Evolutionary conservation across 35 echinoderm and acorn worm species (phyloP), one percentile per base, ranked within the genome.

Genomic region (Stichopus chloronotus): DNA sequence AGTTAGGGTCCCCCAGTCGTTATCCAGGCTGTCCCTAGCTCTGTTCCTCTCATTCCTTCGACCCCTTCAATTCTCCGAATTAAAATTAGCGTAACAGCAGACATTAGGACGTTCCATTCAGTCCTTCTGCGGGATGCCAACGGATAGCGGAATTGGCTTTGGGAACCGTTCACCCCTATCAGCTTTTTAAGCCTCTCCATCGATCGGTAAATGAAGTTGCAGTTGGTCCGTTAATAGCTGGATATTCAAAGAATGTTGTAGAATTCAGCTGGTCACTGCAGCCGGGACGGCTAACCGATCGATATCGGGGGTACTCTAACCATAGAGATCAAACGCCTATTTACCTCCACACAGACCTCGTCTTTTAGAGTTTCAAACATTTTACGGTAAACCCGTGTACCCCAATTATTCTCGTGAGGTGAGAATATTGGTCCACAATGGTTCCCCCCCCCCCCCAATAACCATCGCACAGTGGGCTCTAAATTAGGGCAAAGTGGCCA

Each of bases 181-280:
- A 12, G 55, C 25, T 43, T 83, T 17, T 83, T 83, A 83, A 83
- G 80, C 53, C 80, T 4, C 17, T 53, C 30, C 52, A 83, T 83
- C 80, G 80, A 83, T 83, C 8, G 55, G 80, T 16, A 83, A 83
- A 83, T 83, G 43, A 13, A 56, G 80, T 83, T 56, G 25, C 7
- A 83, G 80, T 83, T 52, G 53, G 55, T 53, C 55, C n/a, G 80
- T 83, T 83, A 83, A 83, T 56, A 83, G 80, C 55, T 83, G 80
- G 80, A 83, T 83, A 83, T 83, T 83, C 80, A 83, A 83, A 83
- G 80, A 83, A 83, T 83, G 80, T 83, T 83, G 52, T 83, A n/a
- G 13, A 56, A 78, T 83, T 52, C 80, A 52, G 17, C 14, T 83
- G 53, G 55, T n/a, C 53, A 83, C 80, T 83, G 80, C 21, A 25